Evolutionary conservation across 2,113 vertebrate genomes (phyloP).

Genomic region (Barbus barbus): DNA sequence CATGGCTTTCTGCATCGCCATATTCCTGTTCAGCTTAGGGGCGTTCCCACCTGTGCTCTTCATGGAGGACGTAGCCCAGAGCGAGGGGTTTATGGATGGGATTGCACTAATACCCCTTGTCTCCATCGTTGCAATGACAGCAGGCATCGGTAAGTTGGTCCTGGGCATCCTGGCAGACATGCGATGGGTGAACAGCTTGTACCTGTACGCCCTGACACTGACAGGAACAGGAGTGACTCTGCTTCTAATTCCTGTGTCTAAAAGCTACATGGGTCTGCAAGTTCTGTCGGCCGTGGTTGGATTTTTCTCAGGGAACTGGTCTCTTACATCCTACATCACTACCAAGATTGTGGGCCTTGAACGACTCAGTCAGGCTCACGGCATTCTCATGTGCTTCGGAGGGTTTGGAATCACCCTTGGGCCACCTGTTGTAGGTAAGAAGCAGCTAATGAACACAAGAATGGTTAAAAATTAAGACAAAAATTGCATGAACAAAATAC

Average conservation of each 20-base stretch:
- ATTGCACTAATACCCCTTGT: slow-evolving; percentile 85
- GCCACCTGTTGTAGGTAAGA: slow-evolving; percentile 92
- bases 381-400: slow-evolving; percentile 94
- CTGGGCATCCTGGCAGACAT: slow-evolving; percentile 89
- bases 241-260: slow-evolving; percentile 85
- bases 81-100: slow-evolving; percentile 82
- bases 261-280: slow-evolving; percentile 83
- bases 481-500: not conserved
- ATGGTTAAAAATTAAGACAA: not conserved
- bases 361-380: slow-evolving; percentile 89
- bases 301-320: slow-evolving; percentile 95
- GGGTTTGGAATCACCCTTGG: slow-evolving; percentile 93
- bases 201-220: slow-evolving; percentile 87
- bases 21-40: slow-evolving; percentile 92
- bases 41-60: slow-evolving; percentile 90
- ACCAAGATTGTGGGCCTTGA: slow-evolving; percentile 92
- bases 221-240: slow-evolving; percentile 78
- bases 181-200: slow-evolving; percentile 87
- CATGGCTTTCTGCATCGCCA: slow-evolving; percentile 84
- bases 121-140: slow-evolving; percentile 88
- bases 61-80: slow-evolving; percentile 93
- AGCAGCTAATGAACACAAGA: not conserved
- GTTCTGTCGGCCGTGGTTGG: slow-evolving; percentile 84
- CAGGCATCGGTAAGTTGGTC: slow-evolving; percentile 85
- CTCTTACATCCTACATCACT: slow-evolving; percentile 92